A percentile compares a stretch with the other conserved stretches of the same genome.
Evolutionary conservation across 1,140 invertebrate genomes (phyloP).

Genomic region (Papilio polytes): DNA sequence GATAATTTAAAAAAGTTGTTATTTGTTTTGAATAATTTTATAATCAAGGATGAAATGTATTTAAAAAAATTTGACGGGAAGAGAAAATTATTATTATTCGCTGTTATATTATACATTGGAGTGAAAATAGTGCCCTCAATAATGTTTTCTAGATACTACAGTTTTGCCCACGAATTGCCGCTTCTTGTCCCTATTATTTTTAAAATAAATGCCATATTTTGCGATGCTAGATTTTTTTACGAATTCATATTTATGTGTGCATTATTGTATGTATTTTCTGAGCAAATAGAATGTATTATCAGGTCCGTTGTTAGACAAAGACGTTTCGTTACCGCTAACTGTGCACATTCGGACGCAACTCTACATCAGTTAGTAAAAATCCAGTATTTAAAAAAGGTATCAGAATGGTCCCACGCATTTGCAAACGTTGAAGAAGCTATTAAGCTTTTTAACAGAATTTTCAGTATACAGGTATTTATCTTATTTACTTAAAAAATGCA

Average conservation of each 20-base stretch:
- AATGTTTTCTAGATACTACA: not conserved
- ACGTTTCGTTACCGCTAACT: not conserved
- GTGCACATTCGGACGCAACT: not conserved
- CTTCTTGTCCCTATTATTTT: not conserved
- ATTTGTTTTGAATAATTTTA: not conserved
- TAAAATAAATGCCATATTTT: not conserved
- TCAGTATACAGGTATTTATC: conserved; percentile 17
- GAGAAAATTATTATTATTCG: not conserved
- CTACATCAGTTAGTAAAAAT: not conserved
- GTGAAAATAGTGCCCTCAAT: not conserved
- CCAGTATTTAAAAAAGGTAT: not conserved
- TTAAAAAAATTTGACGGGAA: conserved; percentile 17
- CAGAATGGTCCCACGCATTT: conserved; percentile 12
- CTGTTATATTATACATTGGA: not conserved
- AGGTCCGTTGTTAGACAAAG: not conserved
- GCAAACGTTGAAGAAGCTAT: conserved; percentile 10
- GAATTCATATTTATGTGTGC: conserved; percentile 13
- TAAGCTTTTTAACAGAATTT: conserved; percentile 20
- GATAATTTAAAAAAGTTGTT: not conserved
- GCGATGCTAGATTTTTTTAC: not conserved
- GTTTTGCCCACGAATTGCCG: not conserved
- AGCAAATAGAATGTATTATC: conserved; percentile 34
- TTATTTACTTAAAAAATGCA: not conserved
- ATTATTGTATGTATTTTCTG: conserved; percentile 20
- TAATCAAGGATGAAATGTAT: not conserved